Evolutionary conservation across 1,140 invertebrate genomes (phyloP).

Genomic region (Probaryconus sp.): DNA sequence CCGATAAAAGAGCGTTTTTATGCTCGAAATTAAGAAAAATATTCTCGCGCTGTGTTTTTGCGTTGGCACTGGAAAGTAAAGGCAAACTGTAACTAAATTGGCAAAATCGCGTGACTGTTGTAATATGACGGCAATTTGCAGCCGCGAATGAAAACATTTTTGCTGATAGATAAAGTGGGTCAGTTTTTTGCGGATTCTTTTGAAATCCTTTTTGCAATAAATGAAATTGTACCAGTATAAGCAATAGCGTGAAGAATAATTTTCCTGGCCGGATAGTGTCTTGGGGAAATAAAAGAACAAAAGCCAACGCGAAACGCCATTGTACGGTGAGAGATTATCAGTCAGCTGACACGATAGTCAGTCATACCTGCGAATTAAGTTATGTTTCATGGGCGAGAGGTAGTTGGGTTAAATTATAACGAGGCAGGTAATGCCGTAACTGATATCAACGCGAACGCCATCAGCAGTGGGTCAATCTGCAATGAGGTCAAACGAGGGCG

Average conservation of each 20-base stretch:
- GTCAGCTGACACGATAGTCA: slow-evolving; percentile 1
- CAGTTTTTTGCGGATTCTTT: slow-evolving; percentile 54
- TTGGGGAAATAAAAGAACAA: slow-evolving; percentile 20
- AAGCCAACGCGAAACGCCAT: slow-evolving; percentile 10
- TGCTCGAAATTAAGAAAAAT: background rate
- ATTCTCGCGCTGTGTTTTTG: background rate
- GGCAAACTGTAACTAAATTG: slow-evolving; percentile 51
- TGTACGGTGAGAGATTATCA: slow-evolving; percentile 18
- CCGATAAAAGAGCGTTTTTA: slow-evolving; percentile 1
- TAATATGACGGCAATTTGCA: slow-evolving; percentile 51
- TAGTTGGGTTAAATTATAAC: slow-evolving; percentile 52
- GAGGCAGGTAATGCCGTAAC: slow-evolving; percentile 50
- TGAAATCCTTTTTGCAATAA: slow-evolving; percentile 45
- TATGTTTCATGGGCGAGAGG: slow-evolving; percentile 52
- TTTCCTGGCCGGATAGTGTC: background rate
- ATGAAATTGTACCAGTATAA: slow-evolving; percentile 23
- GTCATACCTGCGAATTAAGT: slow-evolving; percentile 26
- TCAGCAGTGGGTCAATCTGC: slow-evolving; percentile 72
- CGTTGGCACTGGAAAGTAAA: slow-evolving; percentile 36
- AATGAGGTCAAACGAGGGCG: slow-evolving; percentile 72
- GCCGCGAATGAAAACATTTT: slow-evolving; percentile 51
- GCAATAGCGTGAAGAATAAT: background rate
- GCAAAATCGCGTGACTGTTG: slow-evolving; percentile 60
- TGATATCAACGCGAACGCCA: slow-evolving; percentile 49
- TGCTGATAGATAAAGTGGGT: slow-evolving; percentile 42